Percentiles rank a stretch among this genome's conserved stretches.
Conservation (phyloP, 2,113 vertebrate species). For the Zapornia atra region DNA sequence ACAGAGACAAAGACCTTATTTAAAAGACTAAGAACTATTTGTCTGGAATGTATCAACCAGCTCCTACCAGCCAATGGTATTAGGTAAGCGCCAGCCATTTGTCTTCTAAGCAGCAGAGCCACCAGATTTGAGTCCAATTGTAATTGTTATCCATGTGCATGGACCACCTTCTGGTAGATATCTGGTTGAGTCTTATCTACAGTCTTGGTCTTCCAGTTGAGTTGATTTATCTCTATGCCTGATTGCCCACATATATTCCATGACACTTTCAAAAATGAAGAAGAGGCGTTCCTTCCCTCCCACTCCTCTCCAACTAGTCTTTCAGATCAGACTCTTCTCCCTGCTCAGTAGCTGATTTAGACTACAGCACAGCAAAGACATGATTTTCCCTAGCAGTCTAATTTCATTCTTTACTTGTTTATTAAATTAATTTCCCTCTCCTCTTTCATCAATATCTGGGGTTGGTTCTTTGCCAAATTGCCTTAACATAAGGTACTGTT, state of each 20-base stretch:
- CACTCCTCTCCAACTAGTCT: neutral
- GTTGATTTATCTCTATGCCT: neutral
- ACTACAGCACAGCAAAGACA: neutral
- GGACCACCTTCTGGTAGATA: neutral
- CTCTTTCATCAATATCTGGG: neutral
- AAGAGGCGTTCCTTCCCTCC: neutral
- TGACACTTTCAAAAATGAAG: neutral
- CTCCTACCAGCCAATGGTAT: neutral
- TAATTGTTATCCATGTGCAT: neutral
- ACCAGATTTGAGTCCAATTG: neutral
- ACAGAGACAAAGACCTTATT: neutral
- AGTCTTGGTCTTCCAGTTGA: neutral
- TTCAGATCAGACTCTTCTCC: neutral
- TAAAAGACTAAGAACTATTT: neutral
- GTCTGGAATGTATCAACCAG: neutral
- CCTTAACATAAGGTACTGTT: neutral
- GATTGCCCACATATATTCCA: neutral
- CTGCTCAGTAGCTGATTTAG: neutral
- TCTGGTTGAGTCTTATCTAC: neutral
- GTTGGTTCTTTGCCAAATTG: neutral
- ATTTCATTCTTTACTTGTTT: neutral
- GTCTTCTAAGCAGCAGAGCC: neutral
- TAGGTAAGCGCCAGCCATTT: neutral
- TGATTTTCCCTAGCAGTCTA: neutral
- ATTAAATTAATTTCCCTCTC: neutral